A percentile compares a stretch with the other conserved stretches of the same genome.
Evolutionary conservation across 1,140 invertebrate species (phyloP).

Genomic region (Anoplophora glabripennis): DNA sequence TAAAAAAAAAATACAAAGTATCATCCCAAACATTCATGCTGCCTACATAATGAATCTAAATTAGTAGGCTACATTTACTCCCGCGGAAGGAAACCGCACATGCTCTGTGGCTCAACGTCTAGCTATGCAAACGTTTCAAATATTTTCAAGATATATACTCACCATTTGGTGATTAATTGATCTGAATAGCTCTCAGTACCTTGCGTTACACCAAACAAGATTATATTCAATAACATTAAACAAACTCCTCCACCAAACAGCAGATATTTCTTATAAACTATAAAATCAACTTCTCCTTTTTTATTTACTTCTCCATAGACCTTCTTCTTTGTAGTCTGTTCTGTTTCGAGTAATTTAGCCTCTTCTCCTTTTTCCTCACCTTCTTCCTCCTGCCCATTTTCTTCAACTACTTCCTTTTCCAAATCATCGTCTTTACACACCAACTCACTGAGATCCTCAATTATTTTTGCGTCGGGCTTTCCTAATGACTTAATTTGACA

Average conservation of each 20-base stretch:
- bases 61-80: no score
- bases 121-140: no score
- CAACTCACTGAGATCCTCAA: slow-evolving; percentile 36
- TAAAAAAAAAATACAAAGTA: no score
- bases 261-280: slow-evolving; percentile 31
- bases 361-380: neutral
- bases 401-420: slow-evolving; percentile 39
- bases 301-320: slow-evolving; percentile 36
- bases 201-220: slow-evolving; percentile 16
- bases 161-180: slow-evolving; percentile 37
- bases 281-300: slow-evolving; percentile 27
- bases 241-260: slow-evolving; percentile 33
- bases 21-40: no score
- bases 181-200: slow-evolving; percentile 25
- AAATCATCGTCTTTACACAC: neutral
- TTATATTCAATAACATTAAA: slow-evolving; percentile 12
- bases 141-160: no score
- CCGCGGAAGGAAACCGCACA: no score
- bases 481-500: slow-evolving; percentile 17
- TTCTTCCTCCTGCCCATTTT: slow-evolving; percentile 15
- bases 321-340: slow-evolving; percentile 20
- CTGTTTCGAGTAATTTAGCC: neutral
- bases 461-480: slow-evolving; percentile 38
- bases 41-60: no score
- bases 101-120: no score